phyloP scores from a whole-genome alignment of 1,140 invertebrate genomes.

The Anadara kagoshimensis region DNA sequence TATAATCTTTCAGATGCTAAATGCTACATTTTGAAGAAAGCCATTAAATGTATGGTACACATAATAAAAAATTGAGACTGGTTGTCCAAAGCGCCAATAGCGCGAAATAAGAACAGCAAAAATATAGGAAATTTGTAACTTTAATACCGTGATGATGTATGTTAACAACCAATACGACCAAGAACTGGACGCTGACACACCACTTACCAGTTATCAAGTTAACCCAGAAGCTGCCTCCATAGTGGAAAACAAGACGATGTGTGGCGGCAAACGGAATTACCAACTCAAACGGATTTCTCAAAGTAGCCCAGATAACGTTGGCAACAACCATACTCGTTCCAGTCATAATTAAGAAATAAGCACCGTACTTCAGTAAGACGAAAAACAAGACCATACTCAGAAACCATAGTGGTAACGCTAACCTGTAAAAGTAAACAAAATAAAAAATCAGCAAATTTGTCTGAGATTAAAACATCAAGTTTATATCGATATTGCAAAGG shows the following conservation, averaged over 20 bases:
- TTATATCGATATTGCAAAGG: background rate
- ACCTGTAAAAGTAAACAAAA: conserved; percentile 77
- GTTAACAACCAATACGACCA: too few relatives aligned
- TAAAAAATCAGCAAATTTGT: too few relatives aligned
- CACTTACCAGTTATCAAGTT: conserved; percentile 86
- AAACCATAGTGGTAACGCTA: conserved; percentile 91
- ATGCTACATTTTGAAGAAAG: too few relatives aligned
- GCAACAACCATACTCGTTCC: conserved; percentile 80
- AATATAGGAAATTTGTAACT: too few relatives aligned
- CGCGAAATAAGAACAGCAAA: too few relatives aligned
- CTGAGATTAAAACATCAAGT: too few relatives aligned
- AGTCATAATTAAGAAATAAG: conserved; percentile 89
- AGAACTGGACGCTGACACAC: too few relatives aligned
- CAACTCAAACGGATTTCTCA: conserved; percentile 87
- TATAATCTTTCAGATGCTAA: too few relatives aligned
- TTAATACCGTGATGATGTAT: too few relatives aligned
- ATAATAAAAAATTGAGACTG: too few relatives aligned
- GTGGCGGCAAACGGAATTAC: conserved; percentile 82
- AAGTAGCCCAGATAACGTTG: conserved; percentile 87
- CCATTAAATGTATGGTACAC: too few relatives aligned
- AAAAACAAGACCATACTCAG: conserved; percentile 93
- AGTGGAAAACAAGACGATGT: conserved; percentile 74
- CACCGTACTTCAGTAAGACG: conserved; percentile 94
- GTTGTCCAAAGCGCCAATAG: too few relatives aligned
- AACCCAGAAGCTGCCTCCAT: conserved; percentile 96